Evolutionary conservation across 2,888 invertebrate species (phyloP).

Genomic region (Platycheirus albimanus): DNA sequence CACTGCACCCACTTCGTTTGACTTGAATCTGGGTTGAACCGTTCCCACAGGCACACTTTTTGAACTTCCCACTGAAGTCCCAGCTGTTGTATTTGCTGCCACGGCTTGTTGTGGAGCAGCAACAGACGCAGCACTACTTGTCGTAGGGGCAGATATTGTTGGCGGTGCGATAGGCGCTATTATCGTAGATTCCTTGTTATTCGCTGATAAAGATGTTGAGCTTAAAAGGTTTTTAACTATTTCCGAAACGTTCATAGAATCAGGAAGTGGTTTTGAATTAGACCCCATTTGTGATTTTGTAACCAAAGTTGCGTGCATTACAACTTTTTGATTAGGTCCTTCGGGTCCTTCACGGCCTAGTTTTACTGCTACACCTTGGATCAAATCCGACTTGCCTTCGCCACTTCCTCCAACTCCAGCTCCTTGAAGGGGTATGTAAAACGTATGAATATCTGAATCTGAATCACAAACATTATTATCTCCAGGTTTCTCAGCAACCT

Average conservation of each 20-base stretch:
- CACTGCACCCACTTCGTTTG: conserved; percentile 67
- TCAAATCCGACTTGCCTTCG: conserved; percentile 81
- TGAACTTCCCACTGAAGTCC: conserved; percentile 75
- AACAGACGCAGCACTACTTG: conserved; percentile 2
- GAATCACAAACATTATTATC: conserved; percentile 83
- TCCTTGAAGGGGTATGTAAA: conserved; percentile 86
- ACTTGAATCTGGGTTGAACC: conserved; percentile 84
- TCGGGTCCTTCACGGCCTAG: conserved; percentile 86
- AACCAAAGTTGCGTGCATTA: conserved; percentile 86
- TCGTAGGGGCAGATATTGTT: not conserved
- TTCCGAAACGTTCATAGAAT: conserved; percentile 81
- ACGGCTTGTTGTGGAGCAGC: conserved; percentile 41
- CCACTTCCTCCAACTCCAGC: conserved; percentile 79
- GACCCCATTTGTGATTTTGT: conserved; percentile 85
- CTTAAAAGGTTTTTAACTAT: conserved; percentile 81
- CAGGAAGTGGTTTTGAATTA: conserved; percentile 81
- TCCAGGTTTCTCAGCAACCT: conserved; percentile 53
- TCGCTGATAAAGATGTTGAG: conserved; percentile 75
- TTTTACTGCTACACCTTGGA: conserved; percentile 87
- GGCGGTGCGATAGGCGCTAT: conserved; percentile 41
- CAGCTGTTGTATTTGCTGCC: conserved; percentile 67
- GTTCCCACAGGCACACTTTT: conserved; percentile 84
- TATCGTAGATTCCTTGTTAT: conserved; percentile 59
- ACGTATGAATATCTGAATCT: conserved; percentile 85
- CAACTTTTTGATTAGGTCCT: conserved; percentile 86